A percentile compares a stretch with the other conserved stretches of the same genome.
These are phyloP conservation scores for Aphelinus atriplicis DNA, from an alignment of 1,140 invertebrate species.

Conservation along the genomic window DNA sequence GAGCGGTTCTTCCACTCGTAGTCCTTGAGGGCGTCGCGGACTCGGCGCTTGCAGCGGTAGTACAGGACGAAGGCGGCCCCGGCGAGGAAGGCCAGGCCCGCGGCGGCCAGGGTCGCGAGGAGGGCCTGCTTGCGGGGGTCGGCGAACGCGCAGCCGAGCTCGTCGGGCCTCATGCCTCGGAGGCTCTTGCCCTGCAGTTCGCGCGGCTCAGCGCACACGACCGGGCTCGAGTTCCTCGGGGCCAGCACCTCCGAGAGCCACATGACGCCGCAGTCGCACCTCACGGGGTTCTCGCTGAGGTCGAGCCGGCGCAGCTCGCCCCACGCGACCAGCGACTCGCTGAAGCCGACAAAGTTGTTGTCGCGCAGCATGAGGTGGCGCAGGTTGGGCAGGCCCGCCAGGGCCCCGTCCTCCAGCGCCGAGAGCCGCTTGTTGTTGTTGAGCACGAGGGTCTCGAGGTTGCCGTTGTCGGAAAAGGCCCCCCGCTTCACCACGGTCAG, in stretches of 20 bases:
- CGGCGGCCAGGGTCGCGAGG: constrained; percentile 77
- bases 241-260: constrained; percentile 83
- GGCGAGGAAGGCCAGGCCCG: constrained; percentile 74
- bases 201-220: constrained; percentile 79
- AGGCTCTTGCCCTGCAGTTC: constrained; percentile 76
- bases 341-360: constrained; percentile 78
- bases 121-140: constrained; percentile 82
- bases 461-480: constrained; percentile 81
- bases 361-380: constrained; percentile 79
- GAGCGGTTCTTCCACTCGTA: constrained; percentile 83
- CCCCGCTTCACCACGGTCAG: constrained; percentile 78
- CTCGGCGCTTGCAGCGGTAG: constrained; percentile 76
- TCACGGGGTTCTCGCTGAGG: constrained; percentile 83
- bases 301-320: constrained; percentile 80
- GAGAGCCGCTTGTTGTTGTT: constrained; percentile 80
- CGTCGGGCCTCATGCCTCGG: constrained; percentile 75
- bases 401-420: constrained; percentile 76
- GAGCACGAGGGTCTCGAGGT: constrained; percentile 80
- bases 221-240: constrained; percentile 76
- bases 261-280: constrained; percentile 82
- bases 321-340: constrained; percentile 81
- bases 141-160: constrained; percentile 80
- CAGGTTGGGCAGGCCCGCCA: constrained; percentile 81
- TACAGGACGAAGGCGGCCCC: constrained; percentile 78
- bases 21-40: constrained; percentile 82